These are phyloP conservation scores for Emydura subglobosa DNA, from an alignment of 2,113 vertebrate genomes.

Conservation along the genomic window DNA sequence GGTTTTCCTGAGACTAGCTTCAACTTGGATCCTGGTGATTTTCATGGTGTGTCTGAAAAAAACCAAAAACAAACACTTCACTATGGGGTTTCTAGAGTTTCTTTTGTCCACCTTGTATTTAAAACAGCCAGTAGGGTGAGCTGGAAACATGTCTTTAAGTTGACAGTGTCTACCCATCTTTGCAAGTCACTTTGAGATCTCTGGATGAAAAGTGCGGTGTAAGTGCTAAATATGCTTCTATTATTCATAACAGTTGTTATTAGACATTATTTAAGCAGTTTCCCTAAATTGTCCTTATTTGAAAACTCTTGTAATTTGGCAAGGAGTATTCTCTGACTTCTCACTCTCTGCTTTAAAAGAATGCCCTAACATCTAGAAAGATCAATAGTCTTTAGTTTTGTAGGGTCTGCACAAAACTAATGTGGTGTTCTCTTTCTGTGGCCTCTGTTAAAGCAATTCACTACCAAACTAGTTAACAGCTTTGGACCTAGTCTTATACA, in stretches of 20 bases:
- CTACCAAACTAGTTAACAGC: neutral
- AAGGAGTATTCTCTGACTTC: neutral
- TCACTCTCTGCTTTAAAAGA: neutral
- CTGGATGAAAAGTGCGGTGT: neutral
- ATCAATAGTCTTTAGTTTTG: neutral
- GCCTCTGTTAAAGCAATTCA: neutral
- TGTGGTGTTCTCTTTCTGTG: neutral
- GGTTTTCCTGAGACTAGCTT: neutral
- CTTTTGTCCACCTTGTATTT: neutral
- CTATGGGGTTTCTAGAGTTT: rapidly evolving
- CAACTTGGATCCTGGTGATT: neutral
- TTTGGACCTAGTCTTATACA: neutral
- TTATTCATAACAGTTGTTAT: neutral
- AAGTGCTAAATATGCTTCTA: neutral
- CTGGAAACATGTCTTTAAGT: neutral
- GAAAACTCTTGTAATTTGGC: neutral
- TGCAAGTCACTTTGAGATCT: neutral
- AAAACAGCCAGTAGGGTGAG: neutral
- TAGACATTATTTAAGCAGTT: neutral
- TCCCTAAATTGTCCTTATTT: neutral
- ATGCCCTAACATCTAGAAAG: neutral
- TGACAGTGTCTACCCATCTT: neutral
- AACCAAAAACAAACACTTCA: neutral
- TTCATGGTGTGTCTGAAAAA: neutral
- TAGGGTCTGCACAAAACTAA: neutral